Evolutionary conservation across 2,113 vertebrate genomes (phyloP).

Genomic region (Pituophis catenifer): DNA sequence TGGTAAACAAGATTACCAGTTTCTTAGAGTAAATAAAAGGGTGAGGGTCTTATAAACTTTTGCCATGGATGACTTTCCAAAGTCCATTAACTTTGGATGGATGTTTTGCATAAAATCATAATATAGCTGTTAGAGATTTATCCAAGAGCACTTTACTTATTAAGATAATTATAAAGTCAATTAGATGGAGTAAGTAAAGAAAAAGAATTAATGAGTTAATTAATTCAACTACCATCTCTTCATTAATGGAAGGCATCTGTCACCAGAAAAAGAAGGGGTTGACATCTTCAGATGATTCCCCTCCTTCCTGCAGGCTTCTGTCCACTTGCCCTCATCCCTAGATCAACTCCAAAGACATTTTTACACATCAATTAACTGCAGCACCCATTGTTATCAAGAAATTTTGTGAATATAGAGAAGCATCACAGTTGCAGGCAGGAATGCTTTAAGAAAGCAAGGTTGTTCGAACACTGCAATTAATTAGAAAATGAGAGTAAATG

Average conservation of each 20-base stretch:
- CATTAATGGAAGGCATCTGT: not conserved
- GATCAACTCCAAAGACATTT: not conserved
- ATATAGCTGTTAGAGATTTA: not conserved
- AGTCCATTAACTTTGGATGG: not conserved
- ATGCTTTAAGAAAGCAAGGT: not conserved
- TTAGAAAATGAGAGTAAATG: not conserved
- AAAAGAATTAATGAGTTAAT: not conserved
- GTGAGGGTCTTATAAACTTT: not conserved
- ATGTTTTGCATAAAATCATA: conserved; percentile 1
- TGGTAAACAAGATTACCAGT: not conserved
- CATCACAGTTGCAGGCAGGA: not conserved
- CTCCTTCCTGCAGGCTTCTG: not conserved
- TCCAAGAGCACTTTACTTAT: not conserved
- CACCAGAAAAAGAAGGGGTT: not conserved
- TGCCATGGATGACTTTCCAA: not conserved
- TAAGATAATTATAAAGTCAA: not conserved
- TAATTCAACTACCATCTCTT: not conserved
- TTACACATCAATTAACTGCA: not conserved
- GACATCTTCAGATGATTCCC: not conserved
- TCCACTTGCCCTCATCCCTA: not conserved
- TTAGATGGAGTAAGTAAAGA: not conserved
- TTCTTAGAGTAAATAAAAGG: not conserved
- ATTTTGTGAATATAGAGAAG: not conserved
- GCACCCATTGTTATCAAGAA: not conserved
- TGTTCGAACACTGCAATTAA: not conserved